These are phyloP conservation scores for Hirtodrosophila trivittata DNA, from an alignment of 2,888 invertebrate genomes.

Conservation along the genomic window DNA sequence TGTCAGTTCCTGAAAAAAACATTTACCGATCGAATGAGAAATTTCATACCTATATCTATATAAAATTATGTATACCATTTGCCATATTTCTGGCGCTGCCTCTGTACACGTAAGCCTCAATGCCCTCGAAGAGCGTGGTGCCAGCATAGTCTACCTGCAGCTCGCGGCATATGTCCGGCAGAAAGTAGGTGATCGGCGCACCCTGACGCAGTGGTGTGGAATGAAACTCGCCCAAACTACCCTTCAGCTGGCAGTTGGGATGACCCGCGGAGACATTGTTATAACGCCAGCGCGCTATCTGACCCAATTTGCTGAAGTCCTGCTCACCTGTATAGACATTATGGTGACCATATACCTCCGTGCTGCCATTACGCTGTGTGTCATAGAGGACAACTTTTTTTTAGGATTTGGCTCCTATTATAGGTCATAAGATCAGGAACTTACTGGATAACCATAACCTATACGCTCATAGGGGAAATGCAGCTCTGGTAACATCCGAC, in stretches of 20 bases:
- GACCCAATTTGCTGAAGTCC: constrained; percentile 87
- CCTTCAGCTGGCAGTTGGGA: constrained; percentile 86
- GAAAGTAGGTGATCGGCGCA: constrained; percentile 87
- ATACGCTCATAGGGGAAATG: constrained; percentile 89
- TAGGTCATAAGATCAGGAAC: constrained; percentile 9
- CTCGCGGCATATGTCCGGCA: constrained; percentile 90
- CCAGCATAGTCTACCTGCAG: constrained; percentile 86
- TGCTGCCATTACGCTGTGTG: constrained; percentile 90
- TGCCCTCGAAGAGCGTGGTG: constrained; percentile 85
- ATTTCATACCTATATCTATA: not conserved
- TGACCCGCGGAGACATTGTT: constrained; percentile 85
- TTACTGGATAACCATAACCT: constrained; percentile 91
- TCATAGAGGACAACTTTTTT: not conserved
- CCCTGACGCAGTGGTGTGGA: constrained; percentile 87
- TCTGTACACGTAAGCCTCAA: constrained; percentile 88
- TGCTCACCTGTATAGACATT: constrained; percentile 90
- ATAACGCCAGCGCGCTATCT: constrained; percentile 89
- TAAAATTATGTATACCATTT: constrained; percentile 85
- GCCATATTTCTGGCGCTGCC: constrained; percentile 87
- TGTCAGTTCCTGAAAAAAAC: constrained; percentile 84
- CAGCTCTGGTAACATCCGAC: constrained; percentile 84
- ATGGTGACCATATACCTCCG: constrained; percentile 82
- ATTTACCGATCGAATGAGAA: too few species aligned
- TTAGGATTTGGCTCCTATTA: not conserved
- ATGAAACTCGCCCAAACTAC: constrained; percentile 92